Conservation (phyloP, 2,888 invertebrate species). For the Drosophila gaucha region DNA sequence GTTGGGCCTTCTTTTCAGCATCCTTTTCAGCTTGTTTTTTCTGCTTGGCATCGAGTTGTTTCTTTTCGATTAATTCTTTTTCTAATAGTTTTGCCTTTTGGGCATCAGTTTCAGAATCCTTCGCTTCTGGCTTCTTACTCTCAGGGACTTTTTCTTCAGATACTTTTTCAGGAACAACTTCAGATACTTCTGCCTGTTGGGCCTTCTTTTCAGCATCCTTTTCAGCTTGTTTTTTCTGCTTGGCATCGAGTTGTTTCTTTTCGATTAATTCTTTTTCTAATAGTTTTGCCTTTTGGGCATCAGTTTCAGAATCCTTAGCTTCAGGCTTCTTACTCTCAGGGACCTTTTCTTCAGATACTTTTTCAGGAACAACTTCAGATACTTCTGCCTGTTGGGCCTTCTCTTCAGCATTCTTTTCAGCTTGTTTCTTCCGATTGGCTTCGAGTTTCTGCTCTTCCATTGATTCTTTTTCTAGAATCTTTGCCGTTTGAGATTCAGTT, state of each 20-base stretch:
- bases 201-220: neutral
- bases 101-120: conserved; percentile 8
- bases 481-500: conserved; percentile 5
- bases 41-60: neutral
- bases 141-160: conserved; percentile 14
- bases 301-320: neutral
- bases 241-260: neutral
- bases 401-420: neutral
- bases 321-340: conserved; percentile 35
- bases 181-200: neutral
- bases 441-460: conserved; percentile 16
- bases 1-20: conserved; percentile 2
- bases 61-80: conserved; percentile 5
- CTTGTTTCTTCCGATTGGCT: conserved; percentile 1
- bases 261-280: neutral
- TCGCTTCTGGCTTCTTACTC: conserved; percentile 7
- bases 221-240: neutral
- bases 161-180: conserved; percentile 2
- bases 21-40: conserved; percentile 3
- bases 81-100: conserved; percentile 24
- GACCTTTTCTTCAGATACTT: conserved; percentile 12
- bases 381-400: conserved; percentile 14
- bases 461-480: conserved; percentile 3
- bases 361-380: conserved; percentile 19
- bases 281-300: neutral